Evolutionary conservation across 2,888 invertebrate genomes (phyloP).

Genomic region (Phaonia tiefii): DNA sequence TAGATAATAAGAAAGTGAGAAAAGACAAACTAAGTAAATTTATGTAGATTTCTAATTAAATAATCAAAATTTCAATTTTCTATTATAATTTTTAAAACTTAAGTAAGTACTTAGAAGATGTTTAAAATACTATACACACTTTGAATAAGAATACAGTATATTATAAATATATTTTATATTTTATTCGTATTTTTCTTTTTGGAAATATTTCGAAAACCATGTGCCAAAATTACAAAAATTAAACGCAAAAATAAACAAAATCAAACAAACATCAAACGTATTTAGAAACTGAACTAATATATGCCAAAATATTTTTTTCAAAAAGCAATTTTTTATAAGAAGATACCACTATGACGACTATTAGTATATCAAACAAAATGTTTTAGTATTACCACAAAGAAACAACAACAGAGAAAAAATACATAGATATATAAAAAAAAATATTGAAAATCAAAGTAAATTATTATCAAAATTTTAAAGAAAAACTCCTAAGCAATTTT

Average conservation of each 20-base stretch:
- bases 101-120: slow-evolving; percentile 11
- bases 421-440: background rate
- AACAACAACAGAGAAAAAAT: slow-evolving; percentile 2
- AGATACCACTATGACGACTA: slow-evolving; percentile 33
- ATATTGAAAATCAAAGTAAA: slow-evolving; percentile 27
- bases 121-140: slow-evolving; percentile 11
- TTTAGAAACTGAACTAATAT: slow-evolving; percentile 60
- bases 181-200: slow-evolving; percentile 28
- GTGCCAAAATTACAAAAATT: slow-evolving; percentile 76
- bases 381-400: slow-evolving; percentile 28
- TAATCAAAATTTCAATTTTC: too few species aligned
- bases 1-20: slow-evolving; percentile 48
- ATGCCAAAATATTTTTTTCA: slow-evolving; percentile 24
- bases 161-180: slow-evolving; percentile 30
- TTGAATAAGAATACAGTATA: slow-evolving; percentile 48
- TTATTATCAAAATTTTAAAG: slow-evolving; percentile 9
- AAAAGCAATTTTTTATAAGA: slow-evolving; percentile 9
- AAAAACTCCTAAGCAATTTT: too few species aligned
- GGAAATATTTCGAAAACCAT: slow-evolving; percentile 77
- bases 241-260: slow-evolving; percentile 63
- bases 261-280: slow-evolving; percentile 59
- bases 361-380: slow-evolving; percentile 38
- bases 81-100: too few species aligned
- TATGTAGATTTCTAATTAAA: background rate
- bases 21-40: slow-evolving; percentile 27